These are phyloP conservation scores for Florisuga fusca DNA, from an alignment of 2,797 vertebrate species.

Conservation along the genomic window DNA sequence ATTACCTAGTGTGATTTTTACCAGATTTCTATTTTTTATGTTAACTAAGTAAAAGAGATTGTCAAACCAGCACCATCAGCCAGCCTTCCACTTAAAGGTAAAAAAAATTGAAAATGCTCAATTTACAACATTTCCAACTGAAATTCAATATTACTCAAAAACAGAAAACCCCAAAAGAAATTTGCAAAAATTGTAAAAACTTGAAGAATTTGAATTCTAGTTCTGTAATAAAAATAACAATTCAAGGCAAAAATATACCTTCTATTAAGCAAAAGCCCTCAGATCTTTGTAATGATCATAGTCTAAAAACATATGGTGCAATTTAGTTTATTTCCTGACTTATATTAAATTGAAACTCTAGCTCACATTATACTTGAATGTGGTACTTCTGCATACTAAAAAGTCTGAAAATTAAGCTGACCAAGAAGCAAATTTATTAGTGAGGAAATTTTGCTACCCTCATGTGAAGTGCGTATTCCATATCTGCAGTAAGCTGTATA, in stretches of 20 bases:
- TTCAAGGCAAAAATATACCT: background rate
- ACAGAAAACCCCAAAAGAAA: fast-evolving
- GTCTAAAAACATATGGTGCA: background rate
- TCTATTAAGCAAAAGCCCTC: background rate
- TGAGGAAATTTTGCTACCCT: background rate
- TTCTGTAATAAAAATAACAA: background rate
- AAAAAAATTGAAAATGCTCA: background rate
- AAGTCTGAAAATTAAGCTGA: background rate
- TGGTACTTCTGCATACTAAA: background rate
- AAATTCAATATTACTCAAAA: background rate
- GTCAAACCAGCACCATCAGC: background rate
- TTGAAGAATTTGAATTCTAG: background rate
- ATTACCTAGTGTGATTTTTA: background rate
- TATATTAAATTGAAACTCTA: background rate
- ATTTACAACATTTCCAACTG: background rate
- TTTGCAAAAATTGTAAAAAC: background rate
- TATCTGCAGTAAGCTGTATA: background rate
- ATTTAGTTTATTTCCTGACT: background rate
- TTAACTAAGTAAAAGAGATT: background rate
- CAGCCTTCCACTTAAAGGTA: background rate
- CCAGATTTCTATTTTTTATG: background rate
- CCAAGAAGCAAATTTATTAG: background rate
- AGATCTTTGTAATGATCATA: background rate
- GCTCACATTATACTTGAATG: background rate
- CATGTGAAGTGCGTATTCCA: background rate